These are phyloP conservation scores for Lagocephalus sceleratus DNA, from an alignment of 2,797 vertebrate species.

Conservation along the genomic window DNA sequence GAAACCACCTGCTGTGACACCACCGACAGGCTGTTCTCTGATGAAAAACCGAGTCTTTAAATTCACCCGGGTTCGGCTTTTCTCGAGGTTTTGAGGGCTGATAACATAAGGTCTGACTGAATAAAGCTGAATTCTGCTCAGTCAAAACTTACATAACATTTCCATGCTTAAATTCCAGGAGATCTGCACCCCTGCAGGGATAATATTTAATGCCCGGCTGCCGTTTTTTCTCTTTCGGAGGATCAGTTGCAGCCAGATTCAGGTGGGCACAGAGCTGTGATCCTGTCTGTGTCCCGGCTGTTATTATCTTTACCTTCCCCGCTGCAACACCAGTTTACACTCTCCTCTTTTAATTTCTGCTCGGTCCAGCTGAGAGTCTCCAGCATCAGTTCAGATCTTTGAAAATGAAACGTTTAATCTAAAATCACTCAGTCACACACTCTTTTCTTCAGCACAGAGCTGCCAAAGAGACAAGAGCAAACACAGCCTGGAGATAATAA, in stretches of 20 bases:
- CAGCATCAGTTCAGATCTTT: not conserved
- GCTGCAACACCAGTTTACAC: not conserved
- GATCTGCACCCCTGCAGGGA: conserved; percentile 26
- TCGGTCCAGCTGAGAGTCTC: conserved; percentile 29
- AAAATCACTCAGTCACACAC: too few species aligned
- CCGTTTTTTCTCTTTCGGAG: conserved; percentile 40
- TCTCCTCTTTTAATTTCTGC: conserved; percentile 17
- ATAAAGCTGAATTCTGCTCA: conserved; percentile 12
- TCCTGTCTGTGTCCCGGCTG: conserved; percentile 36
- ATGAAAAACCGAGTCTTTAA: not conserved
- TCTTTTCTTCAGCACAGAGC: not conserved
- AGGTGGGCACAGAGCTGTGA: conserved; percentile 35
- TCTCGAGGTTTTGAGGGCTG: conserved; percentile 6
- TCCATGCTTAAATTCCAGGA: conserved; percentile 44
- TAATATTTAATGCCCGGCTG: conserved; percentile 38
- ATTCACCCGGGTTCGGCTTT: not conserved
- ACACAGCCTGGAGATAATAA: not conserved
- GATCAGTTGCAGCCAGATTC: conserved; percentile 41
- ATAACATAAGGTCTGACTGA: conserved; percentile 23
- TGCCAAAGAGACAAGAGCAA: not conserved
- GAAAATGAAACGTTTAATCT: too few species aligned
- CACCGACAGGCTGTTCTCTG: not conserved
- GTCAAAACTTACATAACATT: conserved; percentile 25
- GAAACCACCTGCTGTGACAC: conserved; percentile 17
- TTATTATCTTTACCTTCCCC: conserved; percentile 36